phyloP scores from a whole-genome alignment of 2,113 vertebrate genomes.

The Phylloscopus whistleri region DNA sequence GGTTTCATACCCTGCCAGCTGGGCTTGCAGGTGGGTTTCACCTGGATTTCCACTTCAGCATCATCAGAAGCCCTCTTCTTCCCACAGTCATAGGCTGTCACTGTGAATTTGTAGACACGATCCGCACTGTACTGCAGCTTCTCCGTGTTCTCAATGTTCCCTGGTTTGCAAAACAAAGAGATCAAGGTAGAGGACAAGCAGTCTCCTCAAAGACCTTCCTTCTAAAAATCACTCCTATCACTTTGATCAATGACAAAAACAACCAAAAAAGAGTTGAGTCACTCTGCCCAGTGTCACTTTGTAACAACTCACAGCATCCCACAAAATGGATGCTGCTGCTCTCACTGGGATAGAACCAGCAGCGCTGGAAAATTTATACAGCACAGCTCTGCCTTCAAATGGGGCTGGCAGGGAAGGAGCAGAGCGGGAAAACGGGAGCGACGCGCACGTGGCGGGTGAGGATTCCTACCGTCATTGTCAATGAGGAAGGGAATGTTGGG shows the following conservation, averaged over 20 bases:
- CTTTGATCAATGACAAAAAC: neutral
- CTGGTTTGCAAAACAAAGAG: constrained; percentile 65
- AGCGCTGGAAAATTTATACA: neutral
- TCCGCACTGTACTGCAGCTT: constrained; percentile 90
- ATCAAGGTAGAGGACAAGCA: neutral
- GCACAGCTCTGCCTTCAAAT: neutral
- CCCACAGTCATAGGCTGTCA: constrained; percentile 97
- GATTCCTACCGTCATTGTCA: constrained; percentile 90
- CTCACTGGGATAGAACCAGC: neutral
- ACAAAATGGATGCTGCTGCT: neutral
- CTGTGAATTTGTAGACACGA: constrained; percentile 89
- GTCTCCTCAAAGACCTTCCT: neutral
- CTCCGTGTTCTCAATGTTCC: constrained; percentile 97
- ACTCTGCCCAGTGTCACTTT: neutral
- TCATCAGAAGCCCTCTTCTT: constrained; percentile 96
- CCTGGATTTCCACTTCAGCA: constrained; percentile 91
- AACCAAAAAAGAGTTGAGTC: neutral
- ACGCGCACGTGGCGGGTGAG: fast-evolving
- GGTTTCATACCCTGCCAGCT: constrained; percentile 81
- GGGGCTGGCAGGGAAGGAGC: neutral
- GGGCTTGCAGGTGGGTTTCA: constrained; percentile 97
- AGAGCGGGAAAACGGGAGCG: neutral
- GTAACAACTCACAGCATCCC: neutral
- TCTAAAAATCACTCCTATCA: neutral
- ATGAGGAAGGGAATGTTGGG: constrained; percentile 96